Conservation (phyloP, 2,113 vertebrate species). For the Hyaena hyaena region DNA sequence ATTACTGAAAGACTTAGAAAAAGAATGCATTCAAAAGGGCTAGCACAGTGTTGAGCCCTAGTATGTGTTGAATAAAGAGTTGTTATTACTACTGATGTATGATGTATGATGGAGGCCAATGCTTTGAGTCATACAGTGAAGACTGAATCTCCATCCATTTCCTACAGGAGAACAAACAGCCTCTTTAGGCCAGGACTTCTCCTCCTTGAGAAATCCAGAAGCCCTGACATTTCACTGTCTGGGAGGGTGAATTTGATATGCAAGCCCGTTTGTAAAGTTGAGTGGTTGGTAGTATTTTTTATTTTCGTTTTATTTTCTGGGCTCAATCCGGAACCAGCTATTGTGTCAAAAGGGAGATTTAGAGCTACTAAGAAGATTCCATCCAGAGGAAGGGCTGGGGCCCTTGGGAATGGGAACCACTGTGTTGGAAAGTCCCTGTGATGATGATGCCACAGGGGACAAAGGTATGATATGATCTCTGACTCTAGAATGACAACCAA, state of each 20-base stretch:
- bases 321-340: background rate
- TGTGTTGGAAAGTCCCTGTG: background rate
- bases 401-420: background rate
- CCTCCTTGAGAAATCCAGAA: background rate
- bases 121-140: background rate
- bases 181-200: background rate
- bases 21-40: background rate
- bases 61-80: background rate
- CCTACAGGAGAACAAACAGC: background rate
- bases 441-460: background rate
- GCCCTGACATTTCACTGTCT: background rate
- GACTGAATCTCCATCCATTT: background rate
- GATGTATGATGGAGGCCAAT: background rate
- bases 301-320: background rate
- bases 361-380: background rate
- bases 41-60: background rate
- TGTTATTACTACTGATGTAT: too few relatives aligned
- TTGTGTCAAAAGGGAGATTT: background rate
- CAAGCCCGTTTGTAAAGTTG: background rate
- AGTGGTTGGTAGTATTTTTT: background rate
- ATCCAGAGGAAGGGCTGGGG: background rate
- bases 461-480: background rate
- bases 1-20: background rate
- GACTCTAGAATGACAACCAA: too few relatives aligned
- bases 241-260: background rate